phyloP scores from a whole-genome alignment of 1,140 invertebrate genomes.

The Macrosteles quadrilineatus region DNA sequence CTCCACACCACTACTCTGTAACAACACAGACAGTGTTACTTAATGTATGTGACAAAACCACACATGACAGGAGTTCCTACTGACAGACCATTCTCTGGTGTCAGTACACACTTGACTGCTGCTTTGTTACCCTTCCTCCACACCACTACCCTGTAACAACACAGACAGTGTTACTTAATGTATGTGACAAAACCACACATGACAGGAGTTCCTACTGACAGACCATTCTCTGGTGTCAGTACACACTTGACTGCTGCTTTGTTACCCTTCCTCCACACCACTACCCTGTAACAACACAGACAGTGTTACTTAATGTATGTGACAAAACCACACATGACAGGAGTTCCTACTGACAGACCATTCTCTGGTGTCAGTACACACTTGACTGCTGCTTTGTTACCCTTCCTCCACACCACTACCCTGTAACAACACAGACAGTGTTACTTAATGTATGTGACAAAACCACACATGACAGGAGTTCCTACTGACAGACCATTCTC shows the following conservation, averaged over 20 bases:
- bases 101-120: slow-evolving; percentile 65
- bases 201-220: slow-evolving; percentile 53
- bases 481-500: slow-evolving; percentile 50
- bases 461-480: slow-evolving; percentile 56
- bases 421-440: slow-evolving; percentile 52
- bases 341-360: slow-evolving; percentile 50
- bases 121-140: slow-evolving; percentile 86
- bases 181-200: slow-evolving; percentile 55
- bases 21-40: slow-evolving; percentile 44
- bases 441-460: too few species aligned
- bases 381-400: slow-evolving; percentile 76
- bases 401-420: slow-evolving; percentile 81
- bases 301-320: slow-evolving; percentile 52
- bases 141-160: slow-evolving; percentile 66
- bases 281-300: slow-evolving; percentile 59
- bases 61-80: slow-evolving; percentile 56
- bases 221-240: slow-evolving; percentile 55
- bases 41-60: slow-evolving; percentile 53
- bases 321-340: slow-evolving; percentile 55
- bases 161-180: slow-evolving; percentile 47
- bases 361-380: slow-evolving; percentile 58
- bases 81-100: slow-evolving; percentile 51
- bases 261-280: slow-evolving; percentile 83
- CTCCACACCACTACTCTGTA: slow-evolving; percentile 77
- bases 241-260: slow-evolving; percentile 72